These are phyloP conservation scores for Marisa cornuarietis DNA, from an alignment of 1,140 invertebrate species.

Conservation along the genomic window DNA sequence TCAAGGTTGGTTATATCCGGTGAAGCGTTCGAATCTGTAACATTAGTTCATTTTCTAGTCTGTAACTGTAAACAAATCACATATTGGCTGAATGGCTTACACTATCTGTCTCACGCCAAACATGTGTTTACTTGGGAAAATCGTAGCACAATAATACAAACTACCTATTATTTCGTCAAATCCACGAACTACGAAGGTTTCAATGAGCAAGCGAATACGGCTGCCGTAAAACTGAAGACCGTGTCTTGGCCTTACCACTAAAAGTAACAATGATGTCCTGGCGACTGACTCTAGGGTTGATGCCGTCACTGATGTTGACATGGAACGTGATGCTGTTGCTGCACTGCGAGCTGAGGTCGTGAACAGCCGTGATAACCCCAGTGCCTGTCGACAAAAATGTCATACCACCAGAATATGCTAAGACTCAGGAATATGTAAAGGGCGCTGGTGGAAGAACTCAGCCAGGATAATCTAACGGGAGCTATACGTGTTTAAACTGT, in stretches of 20 bases:
- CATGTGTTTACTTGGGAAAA: background rate
- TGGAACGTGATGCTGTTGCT: background rate
- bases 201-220: too few species aligned
- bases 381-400: background rate
- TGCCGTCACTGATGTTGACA: background rate
- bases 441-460: too few species aligned
- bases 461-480: too few species aligned
- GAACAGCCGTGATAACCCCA: constrained; percentile 7
- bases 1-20: constrained; percentile 14
- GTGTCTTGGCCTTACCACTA: background rate
- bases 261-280: background rate
- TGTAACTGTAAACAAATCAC: background rate
- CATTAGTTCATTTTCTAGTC: background rate
- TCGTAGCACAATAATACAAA: background rate
- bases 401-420: too few species aligned
- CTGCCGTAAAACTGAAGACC: background rate
- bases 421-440: too few species aligned
- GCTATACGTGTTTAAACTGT: too few species aligned
- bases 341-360: constrained; percentile 11
- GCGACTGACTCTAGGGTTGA: background rate
- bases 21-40: background rate
- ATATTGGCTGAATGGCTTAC: too few species aligned
- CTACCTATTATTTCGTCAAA: too few species aligned
- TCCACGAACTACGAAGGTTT: too few species aligned
- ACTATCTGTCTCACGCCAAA: background rate